phyloP scores from a whole-genome alignment of 2,113 vertebrate species.

The Lepidothrix coronata region DNA sequence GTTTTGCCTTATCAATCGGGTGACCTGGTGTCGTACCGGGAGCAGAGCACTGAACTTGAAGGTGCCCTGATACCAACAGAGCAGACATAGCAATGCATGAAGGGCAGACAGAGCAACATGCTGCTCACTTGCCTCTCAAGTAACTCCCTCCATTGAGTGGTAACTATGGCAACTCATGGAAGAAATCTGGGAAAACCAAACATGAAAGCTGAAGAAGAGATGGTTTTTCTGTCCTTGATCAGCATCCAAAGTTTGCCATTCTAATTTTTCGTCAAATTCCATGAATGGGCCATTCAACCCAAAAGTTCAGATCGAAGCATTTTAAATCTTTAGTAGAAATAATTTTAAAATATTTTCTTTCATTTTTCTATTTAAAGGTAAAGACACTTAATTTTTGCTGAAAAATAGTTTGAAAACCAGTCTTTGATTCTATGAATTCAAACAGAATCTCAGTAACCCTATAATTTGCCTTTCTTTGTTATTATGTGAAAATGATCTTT shows the following conservation, averaged over 20 bases:
- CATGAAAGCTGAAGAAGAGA: not conserved
- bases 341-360: not conserved
- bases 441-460: not conserved
- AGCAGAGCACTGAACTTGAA: not conserved
- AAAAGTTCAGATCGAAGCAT: not conserved
- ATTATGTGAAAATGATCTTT: not conserved
- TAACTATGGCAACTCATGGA: not conserved
- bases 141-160: not conserved
- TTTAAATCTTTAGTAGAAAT: not conserved
- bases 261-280: not conserved
- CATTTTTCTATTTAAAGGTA: not conserved
- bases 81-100: not conserved
- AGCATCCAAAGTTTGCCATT: not conserved
- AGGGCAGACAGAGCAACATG: rapidly evolving
- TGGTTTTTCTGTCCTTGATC: not conserved
- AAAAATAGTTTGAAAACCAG: not conserved
- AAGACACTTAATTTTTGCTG: not conserved
- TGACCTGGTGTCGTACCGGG: not conserved
- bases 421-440: not conserved
- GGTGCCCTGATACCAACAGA: not conserved
- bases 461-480: not conserved
- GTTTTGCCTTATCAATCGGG: not conserved
- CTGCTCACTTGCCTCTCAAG: not conserved
- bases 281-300: not conserved
- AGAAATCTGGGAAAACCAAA: not conserved